A percentile compares a stretch with the other conserved stretches of the same genome.
phyloP scores from a whole-genome alignment of 2,888 invertebrate genomes.

The Lucinisca nassula region DNA sequence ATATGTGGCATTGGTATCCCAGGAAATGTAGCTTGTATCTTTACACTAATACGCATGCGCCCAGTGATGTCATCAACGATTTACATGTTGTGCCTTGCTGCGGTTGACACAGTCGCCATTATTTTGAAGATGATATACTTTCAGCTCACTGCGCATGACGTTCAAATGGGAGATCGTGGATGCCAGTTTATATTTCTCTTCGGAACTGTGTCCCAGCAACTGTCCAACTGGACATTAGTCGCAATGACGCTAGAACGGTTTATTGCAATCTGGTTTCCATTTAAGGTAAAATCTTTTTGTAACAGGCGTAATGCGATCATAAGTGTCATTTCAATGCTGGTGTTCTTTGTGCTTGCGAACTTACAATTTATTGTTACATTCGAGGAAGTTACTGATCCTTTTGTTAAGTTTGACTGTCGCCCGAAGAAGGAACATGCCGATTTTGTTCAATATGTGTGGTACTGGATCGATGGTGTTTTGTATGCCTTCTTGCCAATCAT shows the following conservation, averaged over 20 bases:
- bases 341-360: constrained; percentile 72
- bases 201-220: constrained; percentile 77
- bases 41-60: constrained; percentile 78
- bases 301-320: constrained; percentile 69
- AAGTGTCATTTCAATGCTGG: constrained; percentile 57
- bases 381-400: constrained; percentile 54
- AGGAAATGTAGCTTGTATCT: constrained; percentile 78
- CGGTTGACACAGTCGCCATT: constrained; percentile 78
- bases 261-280: constrained; percentile 83
- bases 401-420: constrained; percentile 58
- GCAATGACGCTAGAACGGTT: constrained; percentile 83
- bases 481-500: constrained; percentile 78
- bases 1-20: constrained; percentile 78
- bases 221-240: constrained; percentile 84
- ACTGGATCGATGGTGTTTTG: constrained; percentile 80
- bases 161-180: constrained; percentile 68
- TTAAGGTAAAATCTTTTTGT: constrained; percentile 76
- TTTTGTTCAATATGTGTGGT: constrained; percentile 76
- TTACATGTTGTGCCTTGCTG: constrained; percentile 79
- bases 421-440: constrained; percentile 53
- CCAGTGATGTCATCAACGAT: constrained; percentile 77
- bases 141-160: constrained; percentile 71
- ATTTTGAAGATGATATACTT: constrained; percentile 73
- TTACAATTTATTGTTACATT: constrained; percentile 72
- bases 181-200: constrained; percentile 78